Percentiles rank a stretch among this genome's conserved stretches.
Evolutionary conservation across 2,113 vertebrate species (phyloP).

Genomic region (Cricetomys ansorgei): DNA sequence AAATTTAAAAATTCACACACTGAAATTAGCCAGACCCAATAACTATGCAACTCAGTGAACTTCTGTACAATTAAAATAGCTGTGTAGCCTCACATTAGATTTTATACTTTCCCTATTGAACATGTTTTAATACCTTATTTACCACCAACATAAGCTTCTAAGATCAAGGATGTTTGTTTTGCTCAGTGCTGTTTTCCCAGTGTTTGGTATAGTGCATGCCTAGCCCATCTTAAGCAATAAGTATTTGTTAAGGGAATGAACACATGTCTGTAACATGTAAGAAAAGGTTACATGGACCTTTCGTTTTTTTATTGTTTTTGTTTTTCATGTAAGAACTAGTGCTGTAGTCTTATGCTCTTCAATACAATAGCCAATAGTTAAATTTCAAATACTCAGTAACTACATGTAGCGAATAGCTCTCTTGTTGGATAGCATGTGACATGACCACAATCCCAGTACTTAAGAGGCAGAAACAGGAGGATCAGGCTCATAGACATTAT

Average conservation of each 20-base stretch:
- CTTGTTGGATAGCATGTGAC: neutral
- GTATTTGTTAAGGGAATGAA: conserved; percentile 29
- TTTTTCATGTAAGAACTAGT: neutral
- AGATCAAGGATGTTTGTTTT: conserved; percentile 16
- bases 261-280: neutral
- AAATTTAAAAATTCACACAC: neutral
- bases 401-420: neutral
- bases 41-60: no score
- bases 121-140: neutral
- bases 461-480: neutral
- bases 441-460: neutral
- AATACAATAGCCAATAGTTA: neutral
- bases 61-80: neutral
- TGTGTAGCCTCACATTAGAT: neutral
- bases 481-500: neutral
- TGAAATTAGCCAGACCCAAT: no score
- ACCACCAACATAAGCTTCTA: neutral
- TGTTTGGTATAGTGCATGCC: neutral
- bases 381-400: neutral
- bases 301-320: neutral
- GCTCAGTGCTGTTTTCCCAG: neutral
- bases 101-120: neutral
- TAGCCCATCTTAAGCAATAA: conserved; percentile 19
- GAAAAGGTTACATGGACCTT: conserved; percentile 5
- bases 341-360: neutral